Evolutionary conservation across 2,113 vertebrate genomes (phyloP).

Genomic region (Varanus salvator): DNA sequence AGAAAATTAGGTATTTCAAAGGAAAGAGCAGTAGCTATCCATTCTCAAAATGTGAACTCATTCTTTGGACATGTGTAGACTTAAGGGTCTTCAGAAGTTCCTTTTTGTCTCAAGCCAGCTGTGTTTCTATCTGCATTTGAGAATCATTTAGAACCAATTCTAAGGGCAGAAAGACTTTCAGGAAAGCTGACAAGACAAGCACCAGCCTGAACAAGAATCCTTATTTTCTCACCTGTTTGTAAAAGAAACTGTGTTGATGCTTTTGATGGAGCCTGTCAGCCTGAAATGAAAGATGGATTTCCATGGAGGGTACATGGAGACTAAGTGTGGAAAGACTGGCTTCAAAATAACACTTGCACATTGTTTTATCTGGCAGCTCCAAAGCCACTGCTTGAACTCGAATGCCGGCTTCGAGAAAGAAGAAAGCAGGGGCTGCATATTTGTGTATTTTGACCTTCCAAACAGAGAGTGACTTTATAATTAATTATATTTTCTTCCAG

Average conservation of each 20-base stretch:
- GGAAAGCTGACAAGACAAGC: not conserved
- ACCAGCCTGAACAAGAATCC: slow-evolving; percentile 3
- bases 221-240: not conserved
- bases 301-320: slow-evolving; percentile 18
- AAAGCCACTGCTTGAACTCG: not conserved
- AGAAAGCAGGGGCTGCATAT: slow-evolving; percentile 11
- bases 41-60: not conserved
- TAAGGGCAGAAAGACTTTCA: not conserved
- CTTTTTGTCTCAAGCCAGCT: not conserved
- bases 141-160: not conserved
- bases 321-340: slow-evolving; percentile 42
- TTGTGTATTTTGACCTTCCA: slow-evolving; percentile 43
- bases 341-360: slow-evolving; percentile 46
- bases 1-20: slow-evolving; percentile 1
- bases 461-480: slow-evolving; percentile 2
- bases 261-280: not conserved
- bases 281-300: slow-evolving; percentile 54
- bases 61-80: not conserved
- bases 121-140: not conserved
- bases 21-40: not conserved
- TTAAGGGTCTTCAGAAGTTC: not conserved
- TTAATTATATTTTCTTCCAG: slow-evolving; percentile 1
- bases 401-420: accelerated
- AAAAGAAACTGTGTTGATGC: not conserved
- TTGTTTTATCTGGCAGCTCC: slow-evolving; percentile 47